Base-by-base conservation (phyloP, 2,797 vertebrate species). In the Periophthalmus magnuspinnatus region DNA sequence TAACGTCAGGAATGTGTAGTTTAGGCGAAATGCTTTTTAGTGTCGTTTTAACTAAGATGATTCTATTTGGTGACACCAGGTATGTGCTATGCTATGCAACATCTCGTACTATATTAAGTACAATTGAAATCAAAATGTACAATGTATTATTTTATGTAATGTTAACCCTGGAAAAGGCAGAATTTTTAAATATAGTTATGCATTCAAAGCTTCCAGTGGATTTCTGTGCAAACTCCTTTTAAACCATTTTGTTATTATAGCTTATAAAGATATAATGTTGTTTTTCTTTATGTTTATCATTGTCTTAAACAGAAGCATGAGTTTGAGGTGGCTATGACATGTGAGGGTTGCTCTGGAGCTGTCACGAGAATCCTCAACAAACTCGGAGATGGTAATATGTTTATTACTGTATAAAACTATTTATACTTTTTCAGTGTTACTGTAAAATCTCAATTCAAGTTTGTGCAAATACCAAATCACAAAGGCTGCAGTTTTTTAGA, bases 291-390 rank as follows among this genome's bases (percentile, higher is more conserved):
- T 61, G 10, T 38, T 7, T 28, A 28, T 34, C 38, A 5, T 38
- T 14, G 1, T 38, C 11, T 63, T 2, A 0, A 5, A 79, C 93
- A 99, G 97, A 98, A 95, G 72, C 95, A 97, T 90, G 96, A 97
- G 89, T 99, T 98, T 82, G 95, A 93, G 1, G 97, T 99, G 79
- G 95, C 94, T 65, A 99, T 99, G 97, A 97, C 95, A 14, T 99
- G 97, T 32, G 95, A 95, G 70, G 96, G 97, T 67, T 99, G 97
- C 24, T 96, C 95, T 6, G 95, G 94, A 0, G 96, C 97, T 0
- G 95, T 98, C 2, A 94, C 92, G 56, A 94, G 95, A 11, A 90
- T 99, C 64, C 96, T 99, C 79, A 94, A 88, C 67, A 97, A 94
- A 79, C 89, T 97, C 75, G 95, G 90, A 79, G 95, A 96, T 2